phyloP scores from a whole-genome alignment of 2,797 vertebrate species.

The Takifugu rubripes region DNA sequence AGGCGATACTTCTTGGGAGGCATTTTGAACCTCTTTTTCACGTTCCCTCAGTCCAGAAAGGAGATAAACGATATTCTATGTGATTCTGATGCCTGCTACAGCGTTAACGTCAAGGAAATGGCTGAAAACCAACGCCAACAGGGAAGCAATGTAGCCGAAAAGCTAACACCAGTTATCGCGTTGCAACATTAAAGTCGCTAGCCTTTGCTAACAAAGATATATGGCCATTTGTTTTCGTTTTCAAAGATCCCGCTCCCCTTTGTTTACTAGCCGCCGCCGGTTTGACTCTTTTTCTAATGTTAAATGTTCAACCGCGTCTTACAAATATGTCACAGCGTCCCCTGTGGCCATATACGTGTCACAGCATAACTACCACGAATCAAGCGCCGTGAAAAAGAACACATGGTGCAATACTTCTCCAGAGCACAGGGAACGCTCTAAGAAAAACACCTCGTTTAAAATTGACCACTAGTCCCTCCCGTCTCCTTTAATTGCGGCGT shows the following conservation, averaged over 20 bases:
- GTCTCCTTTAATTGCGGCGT: conserved; percentile 38
- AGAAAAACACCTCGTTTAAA: rapidly evolving
- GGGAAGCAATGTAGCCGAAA: too few species aligned
- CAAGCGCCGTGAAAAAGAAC: not conserved
- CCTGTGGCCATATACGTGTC: not conserved
- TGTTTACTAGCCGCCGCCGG: conserved; percentile 40
- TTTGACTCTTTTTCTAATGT: too few species aligned
- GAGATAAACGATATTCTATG: too few species aligned
- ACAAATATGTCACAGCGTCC: conserved; percentile 22
- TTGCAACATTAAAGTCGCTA: too few species aligned
- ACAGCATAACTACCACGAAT: rapidly evolving
- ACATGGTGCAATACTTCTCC: conserved; percentile 29
- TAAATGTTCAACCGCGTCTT: not conserved
- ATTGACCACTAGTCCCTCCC: not conserved
- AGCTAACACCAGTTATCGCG: too few species aligned
- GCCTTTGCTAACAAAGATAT: not conserved
- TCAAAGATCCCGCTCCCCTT: conserved; percentile 65
- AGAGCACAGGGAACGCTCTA: not conserved
- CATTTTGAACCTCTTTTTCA: conserved; percentile 59
- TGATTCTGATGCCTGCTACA: too few species aligned
- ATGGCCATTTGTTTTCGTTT: conserved; percentile 27
- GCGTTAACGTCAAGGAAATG: too few species aligned
- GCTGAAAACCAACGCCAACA: too few species aligned
- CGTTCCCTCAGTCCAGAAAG: too few species aligned
- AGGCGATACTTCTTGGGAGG: conserved; percentile 78